phyloP scores from a whole-genome alignment of 2,797 vertebrate genomes.

The Falco berigora region DNA sequence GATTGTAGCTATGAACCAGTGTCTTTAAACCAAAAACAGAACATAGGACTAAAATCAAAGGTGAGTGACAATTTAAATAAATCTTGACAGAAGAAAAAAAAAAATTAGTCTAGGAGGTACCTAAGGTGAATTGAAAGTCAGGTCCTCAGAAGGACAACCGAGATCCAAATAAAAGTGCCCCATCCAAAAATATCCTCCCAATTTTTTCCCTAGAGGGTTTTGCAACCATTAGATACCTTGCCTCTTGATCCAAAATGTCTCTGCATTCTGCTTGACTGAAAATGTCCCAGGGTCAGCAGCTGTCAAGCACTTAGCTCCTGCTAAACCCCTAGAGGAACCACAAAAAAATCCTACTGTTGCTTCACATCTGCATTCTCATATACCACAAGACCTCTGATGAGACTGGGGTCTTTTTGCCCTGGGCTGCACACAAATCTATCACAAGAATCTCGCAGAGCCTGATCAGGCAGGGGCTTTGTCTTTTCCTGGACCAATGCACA shows the following conservation, averaged over 20 bases:
- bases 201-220: neutral
- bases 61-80: neutral
- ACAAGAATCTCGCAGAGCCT: neutral
- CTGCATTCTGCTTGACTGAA: neutral
- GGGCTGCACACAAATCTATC: rapidly evolving
- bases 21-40: neutral
- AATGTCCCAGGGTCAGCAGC: neutral
- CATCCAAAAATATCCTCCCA: neutral
- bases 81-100: neutral
- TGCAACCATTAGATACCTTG: neutral
- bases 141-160: neutral
- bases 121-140: neutral
- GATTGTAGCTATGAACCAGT: neutral
- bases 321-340: neutral
- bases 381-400: neutral
- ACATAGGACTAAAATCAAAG: neutral
- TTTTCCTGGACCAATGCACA: rapidly evolving
- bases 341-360: neutral
- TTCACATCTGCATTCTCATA: neutral
- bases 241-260: neutral
- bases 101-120: neutral
- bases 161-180: neutral
- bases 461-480: neutral
- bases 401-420: neutral
- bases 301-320: neutral